Conservation (phyloP, 2,888 invertebrate genomes). For the Pammene fasciana region DNA sequence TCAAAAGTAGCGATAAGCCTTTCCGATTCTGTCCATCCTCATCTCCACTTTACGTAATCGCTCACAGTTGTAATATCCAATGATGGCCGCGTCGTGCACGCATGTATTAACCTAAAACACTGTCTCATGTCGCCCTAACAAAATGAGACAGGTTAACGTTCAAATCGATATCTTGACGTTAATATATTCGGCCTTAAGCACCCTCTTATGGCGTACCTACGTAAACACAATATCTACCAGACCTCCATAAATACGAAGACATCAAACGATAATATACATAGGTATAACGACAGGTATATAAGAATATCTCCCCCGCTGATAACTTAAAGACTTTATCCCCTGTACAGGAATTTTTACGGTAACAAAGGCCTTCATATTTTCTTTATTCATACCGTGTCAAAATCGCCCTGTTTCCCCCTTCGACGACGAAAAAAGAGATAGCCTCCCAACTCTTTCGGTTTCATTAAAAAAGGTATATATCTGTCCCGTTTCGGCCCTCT, state of each 20-base stretch:
- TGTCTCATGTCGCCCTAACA: slow-evolving; percentile 51
- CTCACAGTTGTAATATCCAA: neutral
- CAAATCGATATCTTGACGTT: slow-evolving; percentile 59
- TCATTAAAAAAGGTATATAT: slow-evolving; percentile 61
- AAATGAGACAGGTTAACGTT: slow-evolving; percentile 55
- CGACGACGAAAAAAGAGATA: slow-evolving; percentile 71
- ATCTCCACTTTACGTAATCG: neutral
- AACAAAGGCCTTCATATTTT: slow-evolving; percentile 83
- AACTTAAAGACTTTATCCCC: slow-evolving; percentile 83
- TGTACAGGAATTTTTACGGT: slow-evolving; percentile 82
- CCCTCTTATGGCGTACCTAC: slow-evolving; percentile 67
- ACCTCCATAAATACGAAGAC: slow-evolving; percentile 64
- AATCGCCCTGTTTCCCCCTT: slow-evolving; percentile 73
- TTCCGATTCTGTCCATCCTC: too few species aligned
- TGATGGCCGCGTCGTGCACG: neutral
- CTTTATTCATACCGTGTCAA: slow-evolving; percentile 82
- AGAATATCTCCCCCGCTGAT: slow-evolving; percentile 64
- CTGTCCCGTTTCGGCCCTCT: slow-evolving; percentile 65
- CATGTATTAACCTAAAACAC: slow-evolving; percentile 25
- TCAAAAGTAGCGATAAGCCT: too few species aligned
- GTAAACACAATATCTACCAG: slow-evolving; percentile 59
- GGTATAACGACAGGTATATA: slow-evolving; percentile 24
- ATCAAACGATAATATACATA: slow-evolving; percentile 50
- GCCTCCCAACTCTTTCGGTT: slow-evolving; percentile 74
- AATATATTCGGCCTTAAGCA: slow-evolving; percentile 75